These are phyloP conservation scores for Lates calcarifer DNA, from an alignment of 2,113 vertebrate genomes.

Conservation along the genomic window DNA sequence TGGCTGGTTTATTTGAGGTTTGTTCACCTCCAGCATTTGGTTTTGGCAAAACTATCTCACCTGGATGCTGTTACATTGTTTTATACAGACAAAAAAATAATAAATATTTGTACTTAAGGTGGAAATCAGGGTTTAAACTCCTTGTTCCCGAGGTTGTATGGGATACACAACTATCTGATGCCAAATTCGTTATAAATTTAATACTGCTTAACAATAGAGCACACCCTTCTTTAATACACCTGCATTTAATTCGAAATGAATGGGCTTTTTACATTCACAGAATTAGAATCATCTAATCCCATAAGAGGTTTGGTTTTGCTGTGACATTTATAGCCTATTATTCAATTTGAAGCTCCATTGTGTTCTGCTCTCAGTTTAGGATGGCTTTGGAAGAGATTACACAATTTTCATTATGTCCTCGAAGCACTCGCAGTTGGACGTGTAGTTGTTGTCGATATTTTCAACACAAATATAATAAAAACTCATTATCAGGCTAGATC, in stretches of 20 bases:
- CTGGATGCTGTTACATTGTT: neutral
- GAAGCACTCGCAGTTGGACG: neutral
- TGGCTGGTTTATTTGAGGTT: slow-evolving; percentile 36
- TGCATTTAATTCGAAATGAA: neutral
- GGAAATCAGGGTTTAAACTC: neutral
- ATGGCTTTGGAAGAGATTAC: neutral
- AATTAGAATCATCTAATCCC: neutral
- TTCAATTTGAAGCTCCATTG: neutral
- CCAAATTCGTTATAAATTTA: neutral
- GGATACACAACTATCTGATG: neutral
- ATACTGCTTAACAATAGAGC: neutral
- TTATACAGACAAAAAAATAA: neutral
- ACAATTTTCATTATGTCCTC: neutral
- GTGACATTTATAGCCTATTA: neutral
- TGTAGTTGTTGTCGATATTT: neutral
- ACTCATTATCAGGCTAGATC: neutral
- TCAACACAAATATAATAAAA: neutral
- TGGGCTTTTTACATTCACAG: neutral
- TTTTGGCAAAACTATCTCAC: neutral
- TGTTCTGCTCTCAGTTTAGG: neutral
- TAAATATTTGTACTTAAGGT: neutral
- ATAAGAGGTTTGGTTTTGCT: neutral
- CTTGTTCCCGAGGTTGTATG: neutral
- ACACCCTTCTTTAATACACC: no score
- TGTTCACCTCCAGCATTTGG: slow-evolving; percentile 7